phyloP scores from a whole-genome alignment of 2,113 vertebrate genomes.

The Cheirogaleus medius region DNA sequence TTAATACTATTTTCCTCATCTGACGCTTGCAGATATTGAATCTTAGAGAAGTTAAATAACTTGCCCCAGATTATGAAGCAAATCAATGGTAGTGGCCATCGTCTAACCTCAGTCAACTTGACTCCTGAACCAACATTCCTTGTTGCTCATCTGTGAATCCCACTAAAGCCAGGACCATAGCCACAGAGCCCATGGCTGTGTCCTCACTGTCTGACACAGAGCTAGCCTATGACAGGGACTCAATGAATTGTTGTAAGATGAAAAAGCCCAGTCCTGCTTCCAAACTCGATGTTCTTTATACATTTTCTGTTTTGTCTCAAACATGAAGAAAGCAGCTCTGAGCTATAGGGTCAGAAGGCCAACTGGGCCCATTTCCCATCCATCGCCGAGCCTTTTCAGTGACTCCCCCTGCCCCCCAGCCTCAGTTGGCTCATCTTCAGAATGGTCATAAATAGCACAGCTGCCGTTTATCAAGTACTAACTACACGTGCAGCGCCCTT shows the following conservation, averaged over 20 bases:
- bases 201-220: not conserved
- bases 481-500: fast-evolving
- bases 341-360: not conserved
- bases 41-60: not conserved
- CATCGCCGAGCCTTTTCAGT: not conserved
- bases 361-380: not conserved
- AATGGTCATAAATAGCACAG: not conserved
- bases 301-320: not conserved
- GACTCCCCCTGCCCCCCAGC: not conserved
- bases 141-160: not conserved
- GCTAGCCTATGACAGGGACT: not conserved
- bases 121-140: not conserved
- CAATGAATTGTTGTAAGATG: not conserved
- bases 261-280: not conserved
- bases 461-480: not conserved
- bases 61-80: not conserved
- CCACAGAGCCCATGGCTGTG: fast-evolving
- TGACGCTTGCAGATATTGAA: not conserved
- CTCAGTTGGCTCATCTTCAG: not conserved
- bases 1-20: not conserved
- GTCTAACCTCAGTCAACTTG: not conserved
- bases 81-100: not conserved
- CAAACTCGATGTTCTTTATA: not conserved
- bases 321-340: not conserved
- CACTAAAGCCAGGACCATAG: not conserved